Conservation (phyloP, 2,888 invertebrate genomes). For the Myopa testacea region DNA sequence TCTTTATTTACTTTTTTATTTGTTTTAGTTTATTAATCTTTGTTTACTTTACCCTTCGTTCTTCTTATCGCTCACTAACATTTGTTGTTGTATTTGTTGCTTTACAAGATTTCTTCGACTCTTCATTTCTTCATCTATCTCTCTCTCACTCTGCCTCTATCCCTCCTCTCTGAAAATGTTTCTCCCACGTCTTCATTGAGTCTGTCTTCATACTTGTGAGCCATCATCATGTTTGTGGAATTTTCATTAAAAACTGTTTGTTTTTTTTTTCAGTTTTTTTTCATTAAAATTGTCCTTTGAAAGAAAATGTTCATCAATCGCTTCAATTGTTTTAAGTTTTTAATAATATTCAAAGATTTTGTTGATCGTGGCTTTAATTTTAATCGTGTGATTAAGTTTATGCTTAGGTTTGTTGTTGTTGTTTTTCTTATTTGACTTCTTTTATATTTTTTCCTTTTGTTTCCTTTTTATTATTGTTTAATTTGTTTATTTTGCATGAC, state of each 20-base stretch:
- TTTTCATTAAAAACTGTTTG: no score
- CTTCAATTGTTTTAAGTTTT: neutral
- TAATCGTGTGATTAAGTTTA: neutral
- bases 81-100: no score
- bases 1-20: neutral
- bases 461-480: neutral
- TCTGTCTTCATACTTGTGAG: neutral
- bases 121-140: neutral
- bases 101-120: neutral
- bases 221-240: no score
- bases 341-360: neutral
- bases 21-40: neutral
- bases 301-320: neutral
- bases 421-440: neutral
- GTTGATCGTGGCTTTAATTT: no score
- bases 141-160: neutral
- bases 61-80: no score
- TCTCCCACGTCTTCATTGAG: constrained; percentile 1
- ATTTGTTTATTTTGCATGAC: neutral
- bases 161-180: no score
- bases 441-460: neutral
- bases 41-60: neutral
- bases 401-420: neutral
- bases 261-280: neutral
- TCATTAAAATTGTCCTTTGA: neutral